A percentile compares a stretch with the other conserved stretches of the same genome.
Conservation (phyloP, 2,113 vertebrate species). For the Lasiurus borealis region DNA sequence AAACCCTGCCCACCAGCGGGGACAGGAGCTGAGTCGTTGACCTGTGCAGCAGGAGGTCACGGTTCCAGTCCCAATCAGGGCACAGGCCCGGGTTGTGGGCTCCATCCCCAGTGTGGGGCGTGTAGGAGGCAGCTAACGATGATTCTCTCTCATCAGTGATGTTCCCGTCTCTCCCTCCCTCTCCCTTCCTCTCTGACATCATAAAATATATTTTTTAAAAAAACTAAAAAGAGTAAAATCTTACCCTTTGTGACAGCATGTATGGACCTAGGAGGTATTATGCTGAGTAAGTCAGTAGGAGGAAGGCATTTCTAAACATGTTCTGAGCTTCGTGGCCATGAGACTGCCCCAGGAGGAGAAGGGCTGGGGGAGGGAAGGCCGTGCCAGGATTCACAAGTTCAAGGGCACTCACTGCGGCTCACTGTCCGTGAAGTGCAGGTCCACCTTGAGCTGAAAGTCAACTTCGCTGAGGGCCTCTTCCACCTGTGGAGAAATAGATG, state of each 20-base stretch:
- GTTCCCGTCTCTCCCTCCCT: too few relatives aligned
- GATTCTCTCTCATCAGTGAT: too few relatives aligned
- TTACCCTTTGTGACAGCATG: neutral
- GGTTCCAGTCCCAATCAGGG: too few relatives aligned
- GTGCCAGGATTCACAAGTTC: neutral
- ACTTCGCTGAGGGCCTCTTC: slow-evolving; percentile 95
- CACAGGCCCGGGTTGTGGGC: too few relatives aligned
- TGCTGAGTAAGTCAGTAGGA: neutral
- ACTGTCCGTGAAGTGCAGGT: slow-evolving; percentile 96
- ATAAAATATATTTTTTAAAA: too few relatives aligned
- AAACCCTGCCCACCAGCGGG: neutral
- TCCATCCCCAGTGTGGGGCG: too few relatives aligned
- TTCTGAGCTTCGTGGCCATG: neutral
- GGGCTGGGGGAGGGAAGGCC: rapidly evolving
- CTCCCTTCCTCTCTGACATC: too few relatives aligned
- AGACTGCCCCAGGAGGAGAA: too few relatives aligned
- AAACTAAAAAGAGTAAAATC: neutral
- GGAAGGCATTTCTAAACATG: neutral
- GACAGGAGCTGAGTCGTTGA: too few relatives aligned
- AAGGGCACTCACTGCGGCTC: slow-evolving; percentile 93
- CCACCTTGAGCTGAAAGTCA: slow-evolving; percentile 96
- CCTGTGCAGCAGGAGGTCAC: too few relatives aligned
- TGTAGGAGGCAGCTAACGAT: too few relatives aligned
- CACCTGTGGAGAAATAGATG: slow-evolving; percentile 87
- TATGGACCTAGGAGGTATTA: neutral